Percentiles rank a stretch among this genome's conserved stretches.
Evolutionary conservation across 2,797 vertebrate species (phyloP).

Genomic region (Dicrostonyx torquatus): DNA sequence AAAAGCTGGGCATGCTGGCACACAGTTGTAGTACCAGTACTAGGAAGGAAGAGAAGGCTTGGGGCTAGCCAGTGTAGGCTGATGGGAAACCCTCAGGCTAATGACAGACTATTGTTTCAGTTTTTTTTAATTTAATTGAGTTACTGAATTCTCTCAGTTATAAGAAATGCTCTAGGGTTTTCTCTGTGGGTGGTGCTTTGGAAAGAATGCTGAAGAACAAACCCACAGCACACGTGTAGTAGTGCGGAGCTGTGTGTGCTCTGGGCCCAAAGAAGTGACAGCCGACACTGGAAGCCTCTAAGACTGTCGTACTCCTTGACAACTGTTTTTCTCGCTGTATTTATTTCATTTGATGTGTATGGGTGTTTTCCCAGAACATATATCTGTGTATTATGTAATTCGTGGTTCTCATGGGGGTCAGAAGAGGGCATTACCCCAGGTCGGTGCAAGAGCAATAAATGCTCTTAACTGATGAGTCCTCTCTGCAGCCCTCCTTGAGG

Average conservation of each 20-base stretch:
- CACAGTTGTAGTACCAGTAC: not conserved
- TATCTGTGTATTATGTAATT: not conserved
- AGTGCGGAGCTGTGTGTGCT: not conserved
- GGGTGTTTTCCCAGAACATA: too few relatives aligned
- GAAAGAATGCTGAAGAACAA: not conserved
- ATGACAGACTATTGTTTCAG: not conserved
- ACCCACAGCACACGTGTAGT: not conserved
- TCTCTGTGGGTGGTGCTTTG: not conserved
- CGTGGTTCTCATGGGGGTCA: not conserved
- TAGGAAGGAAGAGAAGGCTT: not conserved
- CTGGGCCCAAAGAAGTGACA: not conserved
- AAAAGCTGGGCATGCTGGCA: not conserved
- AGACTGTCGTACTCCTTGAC: not conserved
- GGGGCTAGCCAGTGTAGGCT: too few relatives aligned
- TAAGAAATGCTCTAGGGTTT: conserved; percentile 7
- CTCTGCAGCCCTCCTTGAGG: not conserved
- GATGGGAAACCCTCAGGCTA: not conserved
- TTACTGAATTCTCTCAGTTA: conserved; percentile 31
- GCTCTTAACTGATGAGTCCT: too few relatives aligned
- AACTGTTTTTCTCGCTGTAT: not conserved
- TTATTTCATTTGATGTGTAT: not conserved
- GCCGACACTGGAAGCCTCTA: conserved; percentile 7
- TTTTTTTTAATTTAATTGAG: not conserved
- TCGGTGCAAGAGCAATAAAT: not conserved
- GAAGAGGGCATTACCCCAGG: not conserved